phyloP scores from a whole-genome alignment of 2,113 vertebrate genomes.

The Chascanopsetta lugubris region DNA sequence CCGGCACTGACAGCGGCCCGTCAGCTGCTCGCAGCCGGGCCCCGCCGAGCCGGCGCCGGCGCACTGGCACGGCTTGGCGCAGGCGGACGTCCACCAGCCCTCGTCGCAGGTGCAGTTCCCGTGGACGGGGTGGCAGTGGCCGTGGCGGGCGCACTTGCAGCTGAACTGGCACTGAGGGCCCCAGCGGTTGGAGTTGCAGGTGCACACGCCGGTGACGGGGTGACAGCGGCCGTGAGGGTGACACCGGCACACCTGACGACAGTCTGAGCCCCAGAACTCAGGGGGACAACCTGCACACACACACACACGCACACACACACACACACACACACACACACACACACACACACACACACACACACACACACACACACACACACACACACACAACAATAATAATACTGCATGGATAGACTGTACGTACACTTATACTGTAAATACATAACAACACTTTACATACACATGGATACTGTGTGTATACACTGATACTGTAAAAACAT shows the following conservation, averaged over 20 bases:
- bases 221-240: conserved; percentile 87
- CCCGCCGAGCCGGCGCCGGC: conserved; percentile 39
- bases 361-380: background rate
- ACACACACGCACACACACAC: background rate
- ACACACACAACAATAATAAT: no score
- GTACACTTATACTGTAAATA: background rate
- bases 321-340: background rate
- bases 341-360: background rate
- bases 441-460: no score
- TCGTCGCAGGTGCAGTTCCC: conserved; percentile 88
- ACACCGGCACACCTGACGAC: conserved; percentile 86
- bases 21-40: conserved; percentile 81
- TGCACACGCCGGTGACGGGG: conserved; percentile 83
- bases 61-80: conserved; percentile 86
- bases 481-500: background rate
- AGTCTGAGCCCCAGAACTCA: conserved; percentile 93
- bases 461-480: background rate
- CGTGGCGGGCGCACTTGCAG: conserved; percentile 85
- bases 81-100: conserved; percentile 88
- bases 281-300: conserved; percentile 84
- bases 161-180: conserved; percentile 83
- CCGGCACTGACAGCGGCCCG: conserved; percentile 85
- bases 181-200: conserved; percentile 85
- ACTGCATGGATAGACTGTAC: no score
- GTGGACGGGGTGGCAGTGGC: conserved; percentile 81